Evolutionary conservation across 2,888 invertebrate species (phyloP), one percentile per base, ranked within the genome.

Genomic region (Yponomeuta plumbellus): DNA sequence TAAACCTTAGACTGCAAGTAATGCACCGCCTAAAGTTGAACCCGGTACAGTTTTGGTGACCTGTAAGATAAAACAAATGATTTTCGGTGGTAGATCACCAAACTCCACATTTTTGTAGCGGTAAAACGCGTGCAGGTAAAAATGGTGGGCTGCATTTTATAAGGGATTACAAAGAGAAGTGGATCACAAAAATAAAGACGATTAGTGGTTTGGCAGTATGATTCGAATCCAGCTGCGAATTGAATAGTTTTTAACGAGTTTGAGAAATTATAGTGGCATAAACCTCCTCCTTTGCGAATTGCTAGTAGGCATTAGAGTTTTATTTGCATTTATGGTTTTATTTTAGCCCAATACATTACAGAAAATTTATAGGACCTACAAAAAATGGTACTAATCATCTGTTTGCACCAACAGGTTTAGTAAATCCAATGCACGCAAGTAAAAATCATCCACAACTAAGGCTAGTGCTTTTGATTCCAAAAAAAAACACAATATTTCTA

Each of bases 1-100:
- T 66, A 73, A 68, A 74, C 74, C 79, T 78, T 81, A 66, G 79
- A 79, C 73, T 78, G 79, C 77, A 77, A 77, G 77, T 81, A 80
- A 81, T 78, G 77, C 73, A 70, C 65, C 68, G 65, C 58, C 65
- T 57, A 21, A 23, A 17, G 11, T 22, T 34, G 34, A 34, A 34
- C 34, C 3, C 44, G 44, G 13, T 11, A 52, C 44, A 13, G 13
- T 5, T 17, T 52, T 17, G 44, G 44, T 52, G 44, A 52, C 10
- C 44, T 52, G 17, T 13, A 17, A 52, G 1, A 17, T 52, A 17
- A 52, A 4, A 17, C 17, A 17, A 6, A 13, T 52, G 17, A 17
- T 17, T 52, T 52, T 52, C 17, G 44, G 5, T 52, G 17, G 17
- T 13, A 13, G 44, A 52, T 17, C 17, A 5, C 44, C 44, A 52